These are phyloP conservation scores for Drosophila lini DNA, from an alignment of 1,140 invertebrate species.

Conservation along the genomic window DNA sequence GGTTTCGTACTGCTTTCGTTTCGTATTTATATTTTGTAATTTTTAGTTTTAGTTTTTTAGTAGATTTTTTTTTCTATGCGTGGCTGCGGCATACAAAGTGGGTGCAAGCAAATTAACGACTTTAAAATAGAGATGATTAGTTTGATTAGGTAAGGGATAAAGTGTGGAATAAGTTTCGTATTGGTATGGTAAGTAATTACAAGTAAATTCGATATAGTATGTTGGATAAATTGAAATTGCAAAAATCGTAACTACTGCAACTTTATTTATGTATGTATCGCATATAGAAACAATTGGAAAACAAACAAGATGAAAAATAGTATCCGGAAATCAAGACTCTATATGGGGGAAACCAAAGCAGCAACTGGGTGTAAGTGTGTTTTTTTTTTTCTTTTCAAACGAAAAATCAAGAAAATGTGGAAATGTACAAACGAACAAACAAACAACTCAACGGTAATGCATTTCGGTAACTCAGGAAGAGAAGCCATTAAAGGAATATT, in stretches of 20 bases:
- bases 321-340: slow-evolving; percentile 39
- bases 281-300: slow-evolving; percentile 51
- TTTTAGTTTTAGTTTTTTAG: slow-evolving; percentile 21
- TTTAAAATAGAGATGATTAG: slow-evolving; percentile 70
- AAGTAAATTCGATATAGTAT: slow-evolving; percentile 75
- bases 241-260: slow-evolving; percentile 76
- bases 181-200: slow-evolving; percentile 71
- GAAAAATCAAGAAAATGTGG: slow-evolving; percentile 54
- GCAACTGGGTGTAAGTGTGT: slow-evolving; percentile 59
- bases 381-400: slow-evolving; percentile 34
- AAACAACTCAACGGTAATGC: slow-evolving; percentile 63
- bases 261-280: slow-evolving; percentile 70
- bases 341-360: slow-evolving; percentile 61
- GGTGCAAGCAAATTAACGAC: slow-evolving; percentile 84
- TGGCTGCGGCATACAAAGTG: slow-evolving; percentile 85
- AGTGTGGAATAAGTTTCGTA: slow-evolving; percentile 55
- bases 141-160: slow-evolving; percentile 52
- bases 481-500: slow-evolving; percentile 51
- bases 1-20: slow-evolving; percentile 47
- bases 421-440: slow-evolving; percentile 69
- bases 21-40: slow-evolving; percentile 11
- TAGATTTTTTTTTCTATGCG: slow-evolving; percentile 74
- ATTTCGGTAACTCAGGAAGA: slow-evolving; percentile 49
- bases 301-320: slow-evolving; percentile 20
- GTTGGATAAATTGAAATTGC: slow-evolving; percentile 74